Conservation (phyloP, 2,888 invertebrate genomes). For the Holacanthella duospinosa region DNA sequence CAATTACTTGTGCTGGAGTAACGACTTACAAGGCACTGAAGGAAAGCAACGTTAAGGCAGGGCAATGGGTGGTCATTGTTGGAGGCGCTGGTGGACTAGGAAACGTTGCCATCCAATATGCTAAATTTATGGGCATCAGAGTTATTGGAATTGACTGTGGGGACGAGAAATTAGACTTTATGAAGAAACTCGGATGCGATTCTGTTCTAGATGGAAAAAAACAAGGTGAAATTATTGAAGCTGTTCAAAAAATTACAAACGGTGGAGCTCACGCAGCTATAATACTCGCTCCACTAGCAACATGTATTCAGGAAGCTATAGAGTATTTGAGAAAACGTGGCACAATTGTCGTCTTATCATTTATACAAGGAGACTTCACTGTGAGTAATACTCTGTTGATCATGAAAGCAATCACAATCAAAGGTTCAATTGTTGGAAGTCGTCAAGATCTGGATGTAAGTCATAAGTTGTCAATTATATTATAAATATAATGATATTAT, state of each 20-base stretch:
- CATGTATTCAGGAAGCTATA: slow-evolving; percentile 1
- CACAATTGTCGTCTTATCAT: background rate
- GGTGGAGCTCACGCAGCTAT: slow-evolving; percentile 9
- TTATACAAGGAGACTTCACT: slow-evolving; percentile 6
- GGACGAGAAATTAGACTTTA: background rate
- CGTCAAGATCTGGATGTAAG: slow-evolving; percentile 6
- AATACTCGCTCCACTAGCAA: slow-evolving; percentile 7
- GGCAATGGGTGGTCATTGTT: slow-evolving; percentile 13
- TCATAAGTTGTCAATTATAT: no score
- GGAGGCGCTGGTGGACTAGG: slow-evolving; percentile 10
- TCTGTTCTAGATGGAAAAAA: background rate
- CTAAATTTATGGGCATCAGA: slow-evolving; percentile 10
- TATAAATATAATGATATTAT: no score
- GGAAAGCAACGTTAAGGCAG: slow-evolving; percentile 6
- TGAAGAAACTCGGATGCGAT: slow-evolving; percentile 2
- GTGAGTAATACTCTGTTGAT: slow-evolving; percentile 4
- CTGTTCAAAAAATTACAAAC: background rate
- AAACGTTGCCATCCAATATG: slow-evolving; percentile 11
- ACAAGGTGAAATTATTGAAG: background rate
- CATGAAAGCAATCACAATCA: slow-evolving; percentile 11
- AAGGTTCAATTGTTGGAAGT: slow-evolving; percentile 11
- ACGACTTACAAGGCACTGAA: slow-evolving; percentile 11
- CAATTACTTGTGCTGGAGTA: slow-evolving; percentile 10
- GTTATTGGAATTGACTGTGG: slow-evolving; percentile 12
- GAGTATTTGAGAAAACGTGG: slow-evolving; percentile 8